phyloP scores from a whole-genome alignment of 2,797 vertebrate genomes.

The Zonotrichia albicollis region DNA sequence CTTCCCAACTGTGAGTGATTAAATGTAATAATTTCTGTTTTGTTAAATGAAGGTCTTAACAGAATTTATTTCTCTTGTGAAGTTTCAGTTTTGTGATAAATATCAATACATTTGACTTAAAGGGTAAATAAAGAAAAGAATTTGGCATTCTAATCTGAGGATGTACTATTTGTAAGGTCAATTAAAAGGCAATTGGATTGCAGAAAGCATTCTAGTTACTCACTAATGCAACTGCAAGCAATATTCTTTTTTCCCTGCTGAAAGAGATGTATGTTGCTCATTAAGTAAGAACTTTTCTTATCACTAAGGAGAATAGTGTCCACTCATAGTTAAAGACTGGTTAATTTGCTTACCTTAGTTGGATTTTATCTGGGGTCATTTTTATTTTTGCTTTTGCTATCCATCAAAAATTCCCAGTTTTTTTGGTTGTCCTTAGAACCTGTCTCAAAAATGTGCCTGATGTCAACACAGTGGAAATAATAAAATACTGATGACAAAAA shows the following conservation, averaged over 20 bases:
- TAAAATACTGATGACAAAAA: neutral
- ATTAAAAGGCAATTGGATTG: neutral
- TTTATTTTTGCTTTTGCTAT: neutral
- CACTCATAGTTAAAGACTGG: neutral
- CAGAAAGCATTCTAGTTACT: neutral
- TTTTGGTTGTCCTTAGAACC: neutral
- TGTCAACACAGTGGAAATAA: neutral
- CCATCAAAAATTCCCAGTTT: neutral
- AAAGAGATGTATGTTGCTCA: neutral
- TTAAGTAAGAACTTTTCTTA: neutral
- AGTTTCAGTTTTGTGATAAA: neutral
- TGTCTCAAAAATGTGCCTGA: neutral
- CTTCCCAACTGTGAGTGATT: neutral
- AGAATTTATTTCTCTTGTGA: neutral
- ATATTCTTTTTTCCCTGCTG: neutral
- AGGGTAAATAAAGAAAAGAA: neutral
- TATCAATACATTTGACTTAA: neutral
- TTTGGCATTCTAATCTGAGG: neutral
- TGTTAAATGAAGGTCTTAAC: neutral
- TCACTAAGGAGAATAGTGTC: neutral
- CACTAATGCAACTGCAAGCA: neutral
- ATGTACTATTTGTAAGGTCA: neutral
- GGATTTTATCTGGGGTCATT: neutral
- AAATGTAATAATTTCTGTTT: neutral
- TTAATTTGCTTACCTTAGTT: neutral